Percentiles rank a stretch among this genome's conserved stretches.
phyloP scores from a whole-genome alignment of 2,113 vertebrate genomes.

The Egretta garzetta region DNA sequence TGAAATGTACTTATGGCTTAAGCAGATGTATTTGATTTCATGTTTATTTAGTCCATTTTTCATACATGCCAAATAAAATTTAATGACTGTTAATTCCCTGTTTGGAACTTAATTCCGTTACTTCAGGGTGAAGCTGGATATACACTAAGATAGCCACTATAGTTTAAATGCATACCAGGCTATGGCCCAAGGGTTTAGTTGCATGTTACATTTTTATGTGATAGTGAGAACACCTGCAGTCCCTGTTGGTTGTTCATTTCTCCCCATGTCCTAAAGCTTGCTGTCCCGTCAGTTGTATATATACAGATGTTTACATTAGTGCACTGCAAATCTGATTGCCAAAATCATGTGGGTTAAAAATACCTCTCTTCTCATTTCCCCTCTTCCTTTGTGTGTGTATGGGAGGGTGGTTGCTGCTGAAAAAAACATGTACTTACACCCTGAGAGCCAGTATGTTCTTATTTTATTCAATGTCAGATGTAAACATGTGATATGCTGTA shows the following conservation, averaged over 20 bases:
- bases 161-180: neutral
- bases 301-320: neutral
- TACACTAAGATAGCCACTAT: neutral
- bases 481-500: neutral
- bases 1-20: neutral
- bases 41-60: neutral
- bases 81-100: neutral
- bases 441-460: neutral
- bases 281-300: neutral
- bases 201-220: neutral
- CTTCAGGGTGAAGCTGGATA: neutral
- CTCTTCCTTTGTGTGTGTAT: neutral
- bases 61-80: neutral
- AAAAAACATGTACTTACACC: neutral
- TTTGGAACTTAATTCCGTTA: neutral
- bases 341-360: constrained; percentile 20
- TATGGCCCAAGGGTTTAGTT: neutral
- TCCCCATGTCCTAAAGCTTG: neutral
- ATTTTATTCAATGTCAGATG: neutral
- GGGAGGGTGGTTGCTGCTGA: neutral
- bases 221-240: neutral
- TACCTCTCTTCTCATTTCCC: neutral
- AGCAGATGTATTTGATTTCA: neutral
- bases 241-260: neutral
- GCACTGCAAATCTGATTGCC: neutral